Evolutionary conservation across 2,113 vertebrate genomes (phyloP), one percentile per base, ranked within the genome.

Genomic region (Lethenteron reissneri): DNA sequence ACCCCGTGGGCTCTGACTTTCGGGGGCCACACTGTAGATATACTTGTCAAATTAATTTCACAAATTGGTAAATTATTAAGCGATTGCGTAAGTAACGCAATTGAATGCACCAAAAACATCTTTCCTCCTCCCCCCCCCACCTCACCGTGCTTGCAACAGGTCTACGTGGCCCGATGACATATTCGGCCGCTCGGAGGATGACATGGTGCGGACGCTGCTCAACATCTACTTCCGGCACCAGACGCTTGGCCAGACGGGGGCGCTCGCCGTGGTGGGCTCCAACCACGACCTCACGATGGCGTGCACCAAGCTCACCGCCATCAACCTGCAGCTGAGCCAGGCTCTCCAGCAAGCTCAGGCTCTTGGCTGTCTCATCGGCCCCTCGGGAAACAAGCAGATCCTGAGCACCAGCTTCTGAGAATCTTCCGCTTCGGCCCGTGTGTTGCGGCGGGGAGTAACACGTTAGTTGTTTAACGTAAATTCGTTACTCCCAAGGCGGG

Each of bases 171-270:
- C 92, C 70, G 90, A 88, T 60, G 86, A 95, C 79, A 94, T 97
- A 78, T 96, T 96, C 76, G 90, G 92, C 78, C 87, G 84, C 80
- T 84, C 72, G 72, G 86, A 86, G 41, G 92, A 96, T 1, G 88
- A 91, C 41, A 90, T 95, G 79, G 83, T 89, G 76, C 91, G 94
- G 81, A 97, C 89, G 21, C 82, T 96, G 70, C 82, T 97, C 78
- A 92, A 92, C 78, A 95, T 95, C 78, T 97, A 88, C 76, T 97
- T 97, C 82, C 86, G 90, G 73, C 90, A 97, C 80, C 91, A 95
- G 78, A 92, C 90, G 9, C 77, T 96, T 76, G 92, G 92, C 73
- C 91, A 92, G 79, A 95, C 88, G 0, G 90, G 92, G 76, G 92
- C 88, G 5, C 95, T 90, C 12, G 92, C 92, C 11, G 78, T 97